Evolutionary conservation across 2,888 invertebrate genomes (phyloP).

Genomic region (Holacanthella duospinosa): DNA sequence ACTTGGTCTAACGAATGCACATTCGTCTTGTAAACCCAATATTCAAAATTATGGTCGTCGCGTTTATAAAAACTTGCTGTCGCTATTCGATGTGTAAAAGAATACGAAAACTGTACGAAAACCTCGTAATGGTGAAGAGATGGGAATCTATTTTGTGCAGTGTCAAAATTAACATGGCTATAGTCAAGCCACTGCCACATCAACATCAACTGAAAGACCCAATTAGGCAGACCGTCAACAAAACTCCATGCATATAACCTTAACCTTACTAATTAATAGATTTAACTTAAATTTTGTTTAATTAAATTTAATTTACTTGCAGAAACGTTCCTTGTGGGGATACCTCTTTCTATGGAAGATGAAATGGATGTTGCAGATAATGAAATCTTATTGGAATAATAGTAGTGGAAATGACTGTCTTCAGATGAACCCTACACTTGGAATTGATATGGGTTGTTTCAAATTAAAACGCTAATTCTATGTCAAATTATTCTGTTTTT

Average conservation of each 20-base stretch:
- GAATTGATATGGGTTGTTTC: neutral
- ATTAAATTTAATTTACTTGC: too few relatives aligned
- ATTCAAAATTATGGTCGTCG: neutral
- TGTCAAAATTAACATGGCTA: too few relatives aligned
- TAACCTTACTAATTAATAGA: too few relatives aligned
- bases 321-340: neutral
- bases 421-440: slow-evolving; percentile 1
- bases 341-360: neutral
- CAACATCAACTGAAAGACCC: too few relatives aligned
- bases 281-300: too few relatives aligned
- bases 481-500: neutral
- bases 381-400: neutral
- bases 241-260: too few relatives aligned
- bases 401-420: neutral
- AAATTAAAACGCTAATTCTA: neutral
- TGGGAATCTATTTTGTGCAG: too few relatives aligned
- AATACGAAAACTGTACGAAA: neutral
- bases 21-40: neutral
- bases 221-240: too few relatives aligned
- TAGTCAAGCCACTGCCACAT: too few relatives aligned
- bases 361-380: neutral
- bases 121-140: too few relatives aligned
- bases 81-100: neutral
- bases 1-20: neutral
- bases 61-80: neutral